A percentile compares a stretch with the other conserved stretches of the same genome.
Evolutionary conservation across 2,113 vertebrate genomes (phyloP).

Genomic region (Gambusia affinis): DNA sequence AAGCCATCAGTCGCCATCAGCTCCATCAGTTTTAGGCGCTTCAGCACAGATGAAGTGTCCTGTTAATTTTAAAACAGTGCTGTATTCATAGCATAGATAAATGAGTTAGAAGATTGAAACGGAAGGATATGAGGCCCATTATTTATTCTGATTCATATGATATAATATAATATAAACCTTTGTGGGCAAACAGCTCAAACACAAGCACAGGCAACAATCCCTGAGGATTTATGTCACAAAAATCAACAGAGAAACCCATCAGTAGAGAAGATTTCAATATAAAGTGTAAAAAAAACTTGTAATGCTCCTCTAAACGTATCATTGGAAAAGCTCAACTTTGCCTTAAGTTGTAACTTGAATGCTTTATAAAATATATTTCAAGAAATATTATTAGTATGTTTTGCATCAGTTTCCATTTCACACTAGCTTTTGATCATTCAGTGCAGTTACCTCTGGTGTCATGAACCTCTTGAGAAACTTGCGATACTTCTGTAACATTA

Average conservation of each 20-base stretch:
- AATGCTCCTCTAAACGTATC: background rate
- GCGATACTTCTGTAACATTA: background rate
- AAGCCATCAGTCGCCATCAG: constrained; percentile 46
- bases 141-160: constrained; percentile 19
- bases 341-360: background rate
- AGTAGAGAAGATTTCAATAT: background rate
- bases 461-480: background rate
- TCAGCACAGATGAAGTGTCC: constrained; percentile 26
- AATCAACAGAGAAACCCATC: background rate
- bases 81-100: constrained; percentile 17
- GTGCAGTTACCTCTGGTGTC: background rate
- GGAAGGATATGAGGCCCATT: constrained; percentile 26
- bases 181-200: constrained; percentile 15
- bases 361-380: background rate
- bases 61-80: background rate
- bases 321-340: background rate
- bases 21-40: constrained; percentile 16
- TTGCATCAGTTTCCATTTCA: background rate
- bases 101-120: constrained; percentile 27
- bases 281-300: background rate
- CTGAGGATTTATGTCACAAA: background rate
- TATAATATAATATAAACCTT: constrained; percentile 1
- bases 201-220: background rate
- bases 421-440: background rate
- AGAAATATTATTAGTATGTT: background rate